Conservation (phyloP, 2,888 invertebrate species). For the Drosophila tripunctata region DNA sequence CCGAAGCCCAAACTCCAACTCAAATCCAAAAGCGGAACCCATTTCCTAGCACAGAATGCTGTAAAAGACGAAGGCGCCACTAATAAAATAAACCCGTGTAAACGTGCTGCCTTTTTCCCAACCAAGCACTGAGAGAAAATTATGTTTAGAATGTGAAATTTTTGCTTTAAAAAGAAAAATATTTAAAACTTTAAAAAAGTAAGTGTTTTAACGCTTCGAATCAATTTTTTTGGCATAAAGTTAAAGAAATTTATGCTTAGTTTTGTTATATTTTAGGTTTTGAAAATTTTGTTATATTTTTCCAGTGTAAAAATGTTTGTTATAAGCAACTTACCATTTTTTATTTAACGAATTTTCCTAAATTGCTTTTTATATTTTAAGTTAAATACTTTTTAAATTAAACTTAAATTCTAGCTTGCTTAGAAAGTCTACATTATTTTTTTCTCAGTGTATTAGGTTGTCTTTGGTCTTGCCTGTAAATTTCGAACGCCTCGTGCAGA, state of each 20-base stretch:
- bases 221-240: too few relatives aligned
- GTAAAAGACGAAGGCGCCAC: slow-evolving; percentile 39
- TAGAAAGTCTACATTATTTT: background rate
- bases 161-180: background rate
- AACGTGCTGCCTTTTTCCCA: slow-evolving; percentile 35
- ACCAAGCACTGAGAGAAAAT: background rate
- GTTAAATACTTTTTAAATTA: too few relatives aligned
- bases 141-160: background rate
- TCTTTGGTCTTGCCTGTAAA: slow-evolving; percentile 73
- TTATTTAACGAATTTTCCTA: too few relatives aligned
- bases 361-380: too few relatives aligned
- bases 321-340: too few relatives aligned
- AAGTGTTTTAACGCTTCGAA: too few relatives aligned
- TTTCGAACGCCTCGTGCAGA: slow-evolving; percentile 72
- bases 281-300: too few relatives aligned
- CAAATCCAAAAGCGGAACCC: background rate
- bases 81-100: slow-evolving; percentile 75
- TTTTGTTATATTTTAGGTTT: too few relatives aligned
- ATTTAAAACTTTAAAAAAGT: background rate
- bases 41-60: slow-evolving; percentile 30
- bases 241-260: too few relatives aligned
- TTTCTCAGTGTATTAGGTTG: slow-evolving; percentile 13
- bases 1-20: slow-evolving; percentile 4
- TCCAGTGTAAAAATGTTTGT: too few relatives aligned
- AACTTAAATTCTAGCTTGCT: too few relatives aligned